phyloP scores from a whole-genome alignment of 2,888 invertebrate genomes.

The Conchocele bisecta region DNA sequence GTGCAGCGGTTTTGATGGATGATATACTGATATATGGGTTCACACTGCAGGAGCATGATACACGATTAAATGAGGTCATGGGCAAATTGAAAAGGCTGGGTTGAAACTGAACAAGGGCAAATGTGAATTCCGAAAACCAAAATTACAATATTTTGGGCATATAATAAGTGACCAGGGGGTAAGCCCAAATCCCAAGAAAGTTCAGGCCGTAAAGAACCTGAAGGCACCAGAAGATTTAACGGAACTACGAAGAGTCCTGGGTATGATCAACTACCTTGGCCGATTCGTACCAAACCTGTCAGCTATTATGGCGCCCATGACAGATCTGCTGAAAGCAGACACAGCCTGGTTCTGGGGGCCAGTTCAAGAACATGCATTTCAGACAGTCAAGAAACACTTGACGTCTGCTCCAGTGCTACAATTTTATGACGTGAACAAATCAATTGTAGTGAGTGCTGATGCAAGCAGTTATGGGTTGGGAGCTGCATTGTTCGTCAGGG shows the following conservation, averaged over 20 bases:
- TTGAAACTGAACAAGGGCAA: slow-evolving; percentile 54
- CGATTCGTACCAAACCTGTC: slow-evolving; percentile 49
- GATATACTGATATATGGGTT: slow-evolving; percentile 49
- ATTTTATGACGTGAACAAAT: slow-evolving; percentile 53
- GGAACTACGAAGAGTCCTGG: slow-evolving; percentile 38
- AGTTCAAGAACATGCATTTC: slow-evolving; percentile 49
- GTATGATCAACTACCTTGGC: slow-evolving; percentile 57
- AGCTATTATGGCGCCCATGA: slow-evolving; percentile 43
- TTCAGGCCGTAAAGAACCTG: slow-evolving; percentile 26
- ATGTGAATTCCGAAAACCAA: slow-evolving; percentile 36
- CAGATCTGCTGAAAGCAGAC: slow-evolving; percentile 38
- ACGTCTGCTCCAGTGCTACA: slow-evolving; percentile 44
- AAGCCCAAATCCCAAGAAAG: slow-evolving; percentile 36
- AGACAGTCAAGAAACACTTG: slow-evolving; percentile 41
- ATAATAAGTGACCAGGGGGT: slow-evolving; percentile 29
- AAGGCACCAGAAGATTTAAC: slow-evolving; percentile 10
- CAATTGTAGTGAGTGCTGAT: slow-evolving; percentile 60
- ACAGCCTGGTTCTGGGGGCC: slow-evolving; percentile 24
- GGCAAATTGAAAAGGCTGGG: slow-evolving; percentile 17
- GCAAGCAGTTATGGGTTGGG: slow-evolving; percentile 61
- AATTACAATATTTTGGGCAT: slow-evolving; percentile 51
- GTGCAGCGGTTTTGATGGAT: slow-evolving; percentile 44
- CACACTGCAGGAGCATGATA: slow-evolving; percentile 40
- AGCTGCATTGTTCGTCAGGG: slow-evolving; percentile 49
- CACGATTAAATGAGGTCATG: slow-evolving; percentile 24